Base-by-base conservation (phyloP, 1,140 invertebrate genomes). In the Procambarus clarkii region DNA sequence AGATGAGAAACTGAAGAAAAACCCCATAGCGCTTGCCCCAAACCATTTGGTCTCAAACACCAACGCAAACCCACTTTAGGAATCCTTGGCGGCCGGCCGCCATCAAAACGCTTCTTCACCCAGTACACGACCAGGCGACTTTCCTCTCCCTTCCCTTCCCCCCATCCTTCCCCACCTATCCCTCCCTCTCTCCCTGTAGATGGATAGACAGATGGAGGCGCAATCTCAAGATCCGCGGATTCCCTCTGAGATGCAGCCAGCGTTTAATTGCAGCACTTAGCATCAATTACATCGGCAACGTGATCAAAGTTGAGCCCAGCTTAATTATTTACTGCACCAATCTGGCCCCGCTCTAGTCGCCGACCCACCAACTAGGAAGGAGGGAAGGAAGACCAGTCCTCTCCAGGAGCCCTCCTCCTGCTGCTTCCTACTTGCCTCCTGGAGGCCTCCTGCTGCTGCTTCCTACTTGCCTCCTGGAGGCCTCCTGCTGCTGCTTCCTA, bases 241-340 rank as follows among this genome's bases (percentile, higher is more conserved):
- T 84, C 81, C 88, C 88, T 90, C 24, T 90, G 88, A 90, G 88
- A 90, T 90, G 80, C 88, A 90, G 88, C 82, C 81, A 90, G 80
- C 88, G 88, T 90, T 90, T 90, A 90, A 90, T 90, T 90, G 88
- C 88, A 77, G 88, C 88, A 90, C 88, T 90, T 90, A 90, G 88
- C 88, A 90, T 90, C 88, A 90, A 90, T 90, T 90, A 90, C 88
- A 90, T 84, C 88, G 88, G 88, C 80, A 83, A 84, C 80, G 69
- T 84, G 88, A 90, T 90, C 88, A 90, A 90, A 90, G 88, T 90
- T 90, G 88, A 90, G 88, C 74, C 80, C 7, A 81, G 82, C 88
- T 90, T 90, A 90, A 90, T 90, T 90, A 90, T 90, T 90, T 90
- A 90, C 88, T 90, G 71, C 88, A 46, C 74, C 88, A 90, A 90